Percentiles rank a stretch among this genome's conserved stretches.
Conservation (phyloP, 2,113 vertebrate genomes). For the Mobula hypostoma region DNA sequence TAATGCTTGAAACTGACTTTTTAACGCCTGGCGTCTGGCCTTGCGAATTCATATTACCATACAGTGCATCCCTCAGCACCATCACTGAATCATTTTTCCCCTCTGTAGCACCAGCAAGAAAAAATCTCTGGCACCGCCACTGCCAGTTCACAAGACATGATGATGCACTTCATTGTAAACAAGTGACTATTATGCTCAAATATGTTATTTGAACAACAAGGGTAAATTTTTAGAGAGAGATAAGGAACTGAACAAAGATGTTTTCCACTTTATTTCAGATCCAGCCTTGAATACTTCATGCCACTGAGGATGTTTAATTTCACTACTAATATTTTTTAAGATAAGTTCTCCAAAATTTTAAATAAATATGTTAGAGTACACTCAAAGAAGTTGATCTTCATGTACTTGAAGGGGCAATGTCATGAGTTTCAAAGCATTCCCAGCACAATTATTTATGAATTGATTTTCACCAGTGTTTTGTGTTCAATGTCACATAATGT, state of each 20-base stretch:
- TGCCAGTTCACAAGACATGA: not conserved
- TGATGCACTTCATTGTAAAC: not conserved
- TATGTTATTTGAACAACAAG: not conserved
- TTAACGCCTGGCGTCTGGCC: no score
- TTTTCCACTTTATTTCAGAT: not conserved
- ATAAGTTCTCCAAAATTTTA: not conserved
- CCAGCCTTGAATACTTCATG: not conserved
- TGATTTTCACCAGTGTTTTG: not conserved
- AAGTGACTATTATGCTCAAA: not conserved
- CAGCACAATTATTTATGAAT: not conserved
- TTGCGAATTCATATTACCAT: no score
- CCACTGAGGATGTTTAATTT: not conserved
- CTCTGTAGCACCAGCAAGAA: no score
- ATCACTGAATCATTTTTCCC: no score
- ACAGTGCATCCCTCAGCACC: no score
- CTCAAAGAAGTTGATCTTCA: not conserved
- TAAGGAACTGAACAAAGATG: not conserved
- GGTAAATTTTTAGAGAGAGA: not conserved
- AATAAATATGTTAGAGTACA: not conserved
- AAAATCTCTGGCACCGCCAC: no score
- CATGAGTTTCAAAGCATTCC: not conserved
- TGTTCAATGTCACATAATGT: not conserved
- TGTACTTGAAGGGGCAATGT: not conserved
- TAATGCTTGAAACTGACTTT: no score
- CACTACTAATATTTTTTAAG: not conserved